These are phyloP conservation scores for Gopherus evgoodei DNA, from an alignment of 2,113 vertebrate genomes.

Conservation along the genomic window DNA sequence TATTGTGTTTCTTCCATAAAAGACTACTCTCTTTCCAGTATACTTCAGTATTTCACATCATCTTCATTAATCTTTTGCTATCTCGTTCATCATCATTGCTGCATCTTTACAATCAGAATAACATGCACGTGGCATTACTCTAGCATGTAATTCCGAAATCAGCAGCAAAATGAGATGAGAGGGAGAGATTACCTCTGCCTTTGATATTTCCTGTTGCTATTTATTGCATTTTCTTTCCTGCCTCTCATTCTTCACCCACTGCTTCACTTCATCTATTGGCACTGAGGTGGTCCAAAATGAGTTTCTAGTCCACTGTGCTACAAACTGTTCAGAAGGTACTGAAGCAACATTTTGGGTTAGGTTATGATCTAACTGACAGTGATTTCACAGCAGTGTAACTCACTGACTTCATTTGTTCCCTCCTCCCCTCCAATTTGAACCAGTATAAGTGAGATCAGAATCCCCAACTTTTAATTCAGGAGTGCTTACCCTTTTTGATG, in stretches of 20 bases:
- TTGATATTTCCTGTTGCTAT: background rate
- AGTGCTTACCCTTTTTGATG: background rate
- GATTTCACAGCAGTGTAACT: background rate
- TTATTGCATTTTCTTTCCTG: background rate
- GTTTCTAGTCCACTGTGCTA: background rate
- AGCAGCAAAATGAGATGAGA: background rate
- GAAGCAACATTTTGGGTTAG: background rate
- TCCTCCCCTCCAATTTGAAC: background rate
- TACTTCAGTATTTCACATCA: background rate
- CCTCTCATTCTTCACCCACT: background rate
- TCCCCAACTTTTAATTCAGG: background rate
- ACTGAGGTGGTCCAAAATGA: background rate
- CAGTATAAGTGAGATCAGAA: background rate
- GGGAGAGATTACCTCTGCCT: background rate
- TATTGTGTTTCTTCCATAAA: background rate
- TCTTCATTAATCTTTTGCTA: constrained; percentile 45
- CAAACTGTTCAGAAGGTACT: background rate
- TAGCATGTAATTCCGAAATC: background rate
- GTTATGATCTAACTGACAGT: background rate
- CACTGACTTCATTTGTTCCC: background rate
- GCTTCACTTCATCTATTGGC: background rate
- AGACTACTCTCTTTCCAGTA: background rate
- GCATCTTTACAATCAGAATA: background rate
- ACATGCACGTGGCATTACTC: background rate
- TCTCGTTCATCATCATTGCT: background rate